Evolutionary conservation across 35 echinoderm and acorn worm species (phyloP).

Genomic region (Lytechinus pictus): DNA sequence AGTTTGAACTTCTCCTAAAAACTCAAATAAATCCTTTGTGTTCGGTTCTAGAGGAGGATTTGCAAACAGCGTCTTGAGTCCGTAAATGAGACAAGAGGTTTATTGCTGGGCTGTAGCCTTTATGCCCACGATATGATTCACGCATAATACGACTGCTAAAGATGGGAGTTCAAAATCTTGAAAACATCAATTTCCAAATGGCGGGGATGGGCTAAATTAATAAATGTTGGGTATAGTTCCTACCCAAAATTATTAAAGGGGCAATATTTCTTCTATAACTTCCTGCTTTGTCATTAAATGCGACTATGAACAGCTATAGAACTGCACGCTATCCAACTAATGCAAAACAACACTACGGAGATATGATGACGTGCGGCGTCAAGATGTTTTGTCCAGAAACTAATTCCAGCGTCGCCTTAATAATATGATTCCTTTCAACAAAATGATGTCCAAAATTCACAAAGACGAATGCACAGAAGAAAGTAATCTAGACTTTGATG

Average conservation of each 20-base stretch:
- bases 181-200: no score
- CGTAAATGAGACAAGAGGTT: background rate
- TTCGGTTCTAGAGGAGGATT: background rate
- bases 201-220: no score
- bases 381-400: background rate
- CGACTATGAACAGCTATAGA: background rate
- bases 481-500: background rate
- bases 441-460: background rate
- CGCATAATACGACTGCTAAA: background rate
- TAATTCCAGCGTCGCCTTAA: background rate
- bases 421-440: background rate
- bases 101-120: background rate
- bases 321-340: background rate
- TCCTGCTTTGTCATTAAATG: background rate
- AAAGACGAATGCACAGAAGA: background rate
- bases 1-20: background rate
- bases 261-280: background rate
- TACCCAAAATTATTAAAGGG: background rate
- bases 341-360: background rate
- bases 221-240: background rate
- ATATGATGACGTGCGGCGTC: background rate
- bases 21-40: conserved; percentile 4
- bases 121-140: background rate
- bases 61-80: background rate
- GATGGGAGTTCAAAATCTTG: no score